Evolutionary conservation across 2,888 invertebrate genomes (phyloP), one percentile per base, ranked within the genome.

Genomic region (Lepidonotus clava): DNA sequence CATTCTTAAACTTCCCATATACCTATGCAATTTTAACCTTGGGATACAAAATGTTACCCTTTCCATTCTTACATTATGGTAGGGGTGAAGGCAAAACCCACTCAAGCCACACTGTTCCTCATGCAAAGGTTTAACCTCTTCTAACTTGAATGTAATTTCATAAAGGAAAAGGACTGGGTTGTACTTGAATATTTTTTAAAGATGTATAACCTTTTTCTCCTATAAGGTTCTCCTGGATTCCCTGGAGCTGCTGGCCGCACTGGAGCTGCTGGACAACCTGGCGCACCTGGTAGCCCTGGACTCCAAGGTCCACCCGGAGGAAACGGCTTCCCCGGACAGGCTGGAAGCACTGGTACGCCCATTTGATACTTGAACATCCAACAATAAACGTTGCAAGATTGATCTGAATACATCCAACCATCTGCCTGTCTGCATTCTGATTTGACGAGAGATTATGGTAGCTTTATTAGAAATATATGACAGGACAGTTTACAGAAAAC

Each of bases 191-290:
- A n/a, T n/a, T n/a, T n/a, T n/a, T n/a, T n/a, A n/a, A n/a, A n/a
- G n/a, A n/a, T n/a, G n/a, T n/a, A n/a, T n/a, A n/a, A n/a, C n/a
- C n/a, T n/a, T n/a, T n/a, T n/a, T n/a, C n/a, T n/a, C n/a, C n/a
- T n/a, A n/a, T 14, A 51, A 21, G 83, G 83, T 34, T 8, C 28
- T 18, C 51, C 83, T 83, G 83, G 87, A 5, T 36, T 41, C 32
- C 66, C 80, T 41, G 87, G 87, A n/a, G 18, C 18, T 21, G 28
- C 85, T 32, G 87, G 87, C 38, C n/a, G 71, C 11, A 32, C 66
- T 53, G 86, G 87, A 36, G 53, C 76, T 51, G 34, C 87, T 71
- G 87, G 87, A 51, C 53, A 83, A 46, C 46, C 85, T 76, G 90
- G 90, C 51, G 71, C 87, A 61, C 77, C 85, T 46, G 77, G 77